Percentiles rank a stretch among this genome's conserved stretches.
Evolutionary conservation across 2,888 invertebrate genomes (phyloP).

Genomic region (Aporophyla nigra): DNA sequence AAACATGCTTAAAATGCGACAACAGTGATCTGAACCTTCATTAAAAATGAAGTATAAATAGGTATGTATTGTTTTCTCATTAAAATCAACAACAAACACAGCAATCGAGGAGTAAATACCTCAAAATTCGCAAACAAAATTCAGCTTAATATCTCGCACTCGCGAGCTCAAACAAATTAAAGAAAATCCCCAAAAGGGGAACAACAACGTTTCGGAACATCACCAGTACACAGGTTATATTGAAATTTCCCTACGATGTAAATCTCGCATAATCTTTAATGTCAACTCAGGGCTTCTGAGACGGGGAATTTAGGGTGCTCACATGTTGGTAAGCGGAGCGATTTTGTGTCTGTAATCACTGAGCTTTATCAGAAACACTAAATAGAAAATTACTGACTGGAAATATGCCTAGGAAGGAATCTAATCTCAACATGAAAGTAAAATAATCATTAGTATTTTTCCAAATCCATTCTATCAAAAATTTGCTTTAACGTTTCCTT

Average conservation of each 20-base stretch:
- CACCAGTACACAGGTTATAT: conserved; percentile 66
- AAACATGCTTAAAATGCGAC: neutral
- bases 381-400: neutral
- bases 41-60: neutral
- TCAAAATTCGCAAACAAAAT: conserved; percentile 55
- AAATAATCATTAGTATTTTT: neutral
- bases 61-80: conserved; percentile 6
- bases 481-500: neutral
- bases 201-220: conserved; percentile 37
- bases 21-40: neutral
- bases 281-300: conserved; percentile 73
- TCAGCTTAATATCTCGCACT: conserved; percentile 55
- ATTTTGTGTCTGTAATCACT: neutral
- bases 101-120: conserved; percentile 41
- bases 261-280: conserved; percentile 74
- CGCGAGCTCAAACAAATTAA: conserved; percentile 73
- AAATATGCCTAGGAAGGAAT: neutral
- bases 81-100: conserved; percentile 54
- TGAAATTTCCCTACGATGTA: conserved; percentile 71
- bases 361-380: too few species aligned
- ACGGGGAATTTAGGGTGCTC: conserved; percentile 51
- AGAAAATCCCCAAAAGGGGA: conserved; percentile 66
- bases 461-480: too few species aligned
- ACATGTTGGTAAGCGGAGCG: conserved; percentile 60
- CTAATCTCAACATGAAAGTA: too few species aligned